phyloP scores from a whole-genome alignment of 2,888 invertebrate species.

The Diploptera punctata region DNA sequence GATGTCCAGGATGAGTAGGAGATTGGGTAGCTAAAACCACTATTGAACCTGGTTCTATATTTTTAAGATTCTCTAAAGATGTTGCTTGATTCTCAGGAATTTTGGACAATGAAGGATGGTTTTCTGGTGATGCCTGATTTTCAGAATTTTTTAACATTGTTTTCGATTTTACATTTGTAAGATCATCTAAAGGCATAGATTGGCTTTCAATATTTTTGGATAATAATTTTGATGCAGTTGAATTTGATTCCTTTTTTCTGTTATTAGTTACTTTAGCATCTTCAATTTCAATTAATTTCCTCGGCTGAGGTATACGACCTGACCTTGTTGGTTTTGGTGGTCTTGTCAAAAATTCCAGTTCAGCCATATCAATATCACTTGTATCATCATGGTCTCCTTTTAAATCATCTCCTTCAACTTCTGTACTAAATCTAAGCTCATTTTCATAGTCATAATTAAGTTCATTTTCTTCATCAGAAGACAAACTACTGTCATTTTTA shows the following conservation, averaged over 20 bases:
- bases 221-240: no score
- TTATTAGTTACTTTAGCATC: not conserved
- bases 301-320: constrained; percentile 16
- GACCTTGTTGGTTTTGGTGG: constrained; percentile 27
- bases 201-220: no score
- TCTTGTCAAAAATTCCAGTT: constrained; percentile 7
- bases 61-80: constrained; percentile 18
- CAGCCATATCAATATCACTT: not conserved
- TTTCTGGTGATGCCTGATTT: not conserved
- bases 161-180: no score
- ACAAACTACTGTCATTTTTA: no score
- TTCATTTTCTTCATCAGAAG: constrained; percentile 15
- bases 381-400: no score
- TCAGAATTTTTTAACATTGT: not conserved
- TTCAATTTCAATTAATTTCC: not conserved
- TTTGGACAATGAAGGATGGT: not conserved
- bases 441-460: not conserved
- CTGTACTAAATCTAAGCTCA: not conserved
- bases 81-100: not conserved
- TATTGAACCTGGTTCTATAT: constrained; percentile 39
- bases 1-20: constrained; percentile 29
- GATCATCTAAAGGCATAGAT: no score
- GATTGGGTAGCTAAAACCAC: constrained; percentile 38
- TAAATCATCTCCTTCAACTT: not conserved
- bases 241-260: no score